Evolutionary conservation across 2,797 vertebrate species (phyloP).

Genomic region (Steatocranus sp.): DNA sequence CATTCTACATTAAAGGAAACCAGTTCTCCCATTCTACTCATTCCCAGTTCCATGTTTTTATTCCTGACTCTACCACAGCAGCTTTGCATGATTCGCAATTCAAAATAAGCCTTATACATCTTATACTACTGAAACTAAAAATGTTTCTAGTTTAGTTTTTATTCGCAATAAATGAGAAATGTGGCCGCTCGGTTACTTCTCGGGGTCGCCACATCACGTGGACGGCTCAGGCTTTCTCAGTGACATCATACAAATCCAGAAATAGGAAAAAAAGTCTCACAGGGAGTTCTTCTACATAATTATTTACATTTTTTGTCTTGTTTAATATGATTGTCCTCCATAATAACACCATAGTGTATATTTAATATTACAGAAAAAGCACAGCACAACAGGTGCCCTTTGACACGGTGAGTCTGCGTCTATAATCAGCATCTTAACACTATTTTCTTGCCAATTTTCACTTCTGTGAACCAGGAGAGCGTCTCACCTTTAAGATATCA

Average conservation of each 20-base stretch:
- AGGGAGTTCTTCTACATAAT: rapidly evolving
- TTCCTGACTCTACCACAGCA: background rate
- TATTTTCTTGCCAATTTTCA: background rate
- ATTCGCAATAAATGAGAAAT: rapidly evolving
- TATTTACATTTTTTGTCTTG: background rate
- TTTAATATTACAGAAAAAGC: background rate
- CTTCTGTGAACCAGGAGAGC: background rate
- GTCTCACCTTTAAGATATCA: rapidly evolving
- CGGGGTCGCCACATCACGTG: background rate
- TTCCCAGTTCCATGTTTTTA: rapidly evolving
- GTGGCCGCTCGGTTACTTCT: background rate
- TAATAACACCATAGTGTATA: rapidly evolving
- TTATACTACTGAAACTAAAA: rapidly evolving
- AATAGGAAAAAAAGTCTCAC: background rate
- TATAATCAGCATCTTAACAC: background rate
- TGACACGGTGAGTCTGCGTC: background rate
- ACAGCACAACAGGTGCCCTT: background rate
- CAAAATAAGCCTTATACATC: background rate
- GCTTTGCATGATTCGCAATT: background rate
- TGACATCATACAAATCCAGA: rapidly evolving
- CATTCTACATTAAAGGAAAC: background rate
- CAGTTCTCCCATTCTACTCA: background rate
- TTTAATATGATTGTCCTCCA: background rate
- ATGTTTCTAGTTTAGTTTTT: rapidly evolving
- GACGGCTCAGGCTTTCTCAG: background rate